phyloP scores from a whole-genome alignment of 2,797 vertebrate genomes.

The Chelmon rostratus region DNA sequence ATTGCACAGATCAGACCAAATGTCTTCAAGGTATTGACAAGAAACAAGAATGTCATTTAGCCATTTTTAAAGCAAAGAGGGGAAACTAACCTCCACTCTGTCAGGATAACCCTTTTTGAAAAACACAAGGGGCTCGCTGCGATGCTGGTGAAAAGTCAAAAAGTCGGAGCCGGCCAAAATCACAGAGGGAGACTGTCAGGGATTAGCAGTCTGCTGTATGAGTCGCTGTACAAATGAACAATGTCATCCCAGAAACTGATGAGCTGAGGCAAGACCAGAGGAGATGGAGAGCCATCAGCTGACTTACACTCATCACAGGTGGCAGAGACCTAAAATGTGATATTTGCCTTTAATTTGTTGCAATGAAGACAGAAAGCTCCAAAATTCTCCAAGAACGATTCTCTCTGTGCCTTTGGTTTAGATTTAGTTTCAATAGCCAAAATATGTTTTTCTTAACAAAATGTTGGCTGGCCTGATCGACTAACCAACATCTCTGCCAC shows the following conservation, averaged over 20 bases:
- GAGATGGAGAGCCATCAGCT: not conserved
- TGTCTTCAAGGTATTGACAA: too few species aligned
- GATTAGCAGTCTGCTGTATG: not conserved
- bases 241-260: conserved; percentile 21
- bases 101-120: too few species aligned
- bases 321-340: not conserved
- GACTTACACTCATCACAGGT: not conserved
- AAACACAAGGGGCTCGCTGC: too few species aligned
- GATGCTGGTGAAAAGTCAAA: too few species aligned
- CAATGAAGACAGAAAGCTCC: not conserved
- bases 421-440: not conserved
- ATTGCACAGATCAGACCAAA: too few species aligned
- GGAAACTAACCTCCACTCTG: too few species aligned
- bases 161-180: not conserved
- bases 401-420: not conserved
- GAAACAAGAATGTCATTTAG: too few species aligned
- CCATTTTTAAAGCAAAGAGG: too few species aligned
- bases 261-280: conserved; percentile 4
- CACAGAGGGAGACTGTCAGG: not conserved
- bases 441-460: accelerated
- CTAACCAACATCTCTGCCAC: conserved; percentile 3
- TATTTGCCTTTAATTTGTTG: not conserved
- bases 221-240: conserved; percentile 17
- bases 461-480: not conserved
- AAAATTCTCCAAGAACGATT: not conserved